phyloP scores from a whole-genome alignment of 2,888 invertebrate species.

The Nomada ruficornis region DNA sequence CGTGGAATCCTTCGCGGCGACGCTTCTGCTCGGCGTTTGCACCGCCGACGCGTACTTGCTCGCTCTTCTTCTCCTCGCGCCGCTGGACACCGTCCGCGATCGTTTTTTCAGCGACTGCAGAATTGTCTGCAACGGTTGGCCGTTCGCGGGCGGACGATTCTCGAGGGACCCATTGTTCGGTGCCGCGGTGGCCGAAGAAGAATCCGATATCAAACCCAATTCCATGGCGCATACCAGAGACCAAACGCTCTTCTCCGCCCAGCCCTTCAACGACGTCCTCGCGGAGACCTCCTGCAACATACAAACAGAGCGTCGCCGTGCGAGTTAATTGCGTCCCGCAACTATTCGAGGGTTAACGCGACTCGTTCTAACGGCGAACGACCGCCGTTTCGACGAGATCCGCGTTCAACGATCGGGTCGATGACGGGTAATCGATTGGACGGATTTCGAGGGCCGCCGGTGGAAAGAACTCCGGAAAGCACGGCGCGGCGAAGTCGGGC shows the following conservation, averaged over 20 bases:
- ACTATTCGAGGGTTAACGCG: no score
- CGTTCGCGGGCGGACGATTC: neutral
- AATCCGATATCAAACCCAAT: slow-evolving; percentile 64
- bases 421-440: neutral
- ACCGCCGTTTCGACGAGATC: no score
- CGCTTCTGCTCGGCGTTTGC: neutral
- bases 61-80: neutral
- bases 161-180: neutral
- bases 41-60: neutral
- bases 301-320: neutral
- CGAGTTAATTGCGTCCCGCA: no score
- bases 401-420: neutral
- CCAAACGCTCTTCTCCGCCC: slow-evolving; percentile 69
- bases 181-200: slow-evolving; percentile 5
- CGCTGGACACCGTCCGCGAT: neutral
- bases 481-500: slow-evolving; percentile 3
- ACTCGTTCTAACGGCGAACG: no score
- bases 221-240: slow-evolving; percentile 70
- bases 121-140: neutral
- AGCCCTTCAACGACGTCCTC: slow-evolving; percentile 31
- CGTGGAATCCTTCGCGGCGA: neutral
- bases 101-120: neutral
- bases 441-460: neutral
- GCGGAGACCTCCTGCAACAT: slow-evolving; percentile 33
- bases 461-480: neutral